Conservation (phyloP, 2,113 vertebrate species). For the Perca flavescens region DNA sequence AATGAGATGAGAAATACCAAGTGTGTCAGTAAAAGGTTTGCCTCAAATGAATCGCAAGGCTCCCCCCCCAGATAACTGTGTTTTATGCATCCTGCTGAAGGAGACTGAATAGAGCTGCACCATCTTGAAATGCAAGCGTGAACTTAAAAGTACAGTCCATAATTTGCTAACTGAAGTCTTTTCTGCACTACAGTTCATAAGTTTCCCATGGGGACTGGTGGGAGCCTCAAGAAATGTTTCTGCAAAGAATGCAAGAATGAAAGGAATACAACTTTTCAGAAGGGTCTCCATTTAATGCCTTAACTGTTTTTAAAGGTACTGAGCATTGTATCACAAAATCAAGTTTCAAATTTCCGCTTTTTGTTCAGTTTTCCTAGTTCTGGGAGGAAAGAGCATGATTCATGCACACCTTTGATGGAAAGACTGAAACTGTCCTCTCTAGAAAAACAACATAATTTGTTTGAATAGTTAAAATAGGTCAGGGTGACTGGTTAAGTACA, state of each 20-base stretch:
- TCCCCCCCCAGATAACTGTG: slow-evolving; percentile 11
- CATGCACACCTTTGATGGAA: too few relatives aligned
- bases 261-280: background rate
- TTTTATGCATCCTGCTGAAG: slow-evolving; percentile 43
- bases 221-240: background rate
- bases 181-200: background rate
- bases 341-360: too few relatives aligned
- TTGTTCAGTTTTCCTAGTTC: too few relatives aligned
- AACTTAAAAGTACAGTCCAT: slow-evolving; percentile 28
- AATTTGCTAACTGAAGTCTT: slow-evolving; percentile 16
- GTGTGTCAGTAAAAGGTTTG: slow-evolving; percentile 79
- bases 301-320: background rate
- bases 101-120: slow-evolving; percentile 24
- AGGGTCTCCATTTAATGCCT: background rate
- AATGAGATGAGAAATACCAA: slow-evolving; percentile 82
- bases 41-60: slow-evolving; percentile 69
- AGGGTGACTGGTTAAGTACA: too few relatives aligned
- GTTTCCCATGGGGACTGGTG: background rate
- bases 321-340: background rate
- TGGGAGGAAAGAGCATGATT: too few relatives aligned
- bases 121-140: slow-evolving; percentile 42
- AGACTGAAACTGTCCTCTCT: too few relatives aligned
- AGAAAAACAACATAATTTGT: too few relatives aligned
- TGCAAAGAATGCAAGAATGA: background rate
- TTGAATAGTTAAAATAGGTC: too few relatives aligned